Conservation (phyloP, 2,113 vertebrate genomes). For the Pachypanchax playfairii region DNA sequence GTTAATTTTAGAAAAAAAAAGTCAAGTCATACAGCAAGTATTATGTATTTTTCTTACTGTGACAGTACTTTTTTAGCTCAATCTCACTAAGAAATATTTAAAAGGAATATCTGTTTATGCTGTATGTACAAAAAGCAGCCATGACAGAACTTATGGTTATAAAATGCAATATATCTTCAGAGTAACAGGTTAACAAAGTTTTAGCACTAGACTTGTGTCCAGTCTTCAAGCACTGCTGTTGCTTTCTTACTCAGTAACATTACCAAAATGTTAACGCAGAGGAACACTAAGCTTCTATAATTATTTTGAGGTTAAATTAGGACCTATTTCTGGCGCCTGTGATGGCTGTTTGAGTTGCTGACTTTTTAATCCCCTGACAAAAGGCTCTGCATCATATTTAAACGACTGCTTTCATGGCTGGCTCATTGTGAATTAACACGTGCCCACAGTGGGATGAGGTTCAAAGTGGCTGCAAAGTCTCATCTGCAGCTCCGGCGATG, state of each 20-base stretch:
- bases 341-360: conserved; percentile 59
- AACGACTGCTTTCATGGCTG: conserved; percentile 69
- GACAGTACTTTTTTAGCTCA: too few species aligned
- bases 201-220: too few species aligned
- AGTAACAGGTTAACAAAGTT: neutral
- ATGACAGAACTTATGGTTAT: too few species aligned
- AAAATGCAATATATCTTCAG: neutral
- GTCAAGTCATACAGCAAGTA: too few species aligned
- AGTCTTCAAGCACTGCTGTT: conserved; percentile 13
- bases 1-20: neutral
- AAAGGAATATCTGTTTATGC: too few species aligned
- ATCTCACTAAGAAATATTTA: too few species aligned
- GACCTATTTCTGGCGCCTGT: conserved; percentile 64
- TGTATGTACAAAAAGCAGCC: too few species aligned
- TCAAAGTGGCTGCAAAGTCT: conserved; percentile 64
- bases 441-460: conserved; percentile 65
- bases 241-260: conserved; percentile 41
- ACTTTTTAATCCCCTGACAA: conserved; percentile 75
- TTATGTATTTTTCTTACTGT: too few species aligned
- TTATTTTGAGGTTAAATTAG: conserved; percentile 45
- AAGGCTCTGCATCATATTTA: conserved; percentile 74
- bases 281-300: conserved; percentile 32
- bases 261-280: conserved; percentile 68
- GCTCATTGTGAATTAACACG: conserved; percentile 77
- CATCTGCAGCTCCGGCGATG: conserved; percentile 46